Conservation (phyloP, 2,888 invertebrate genomes). For the Xanthia togata region DNA sequence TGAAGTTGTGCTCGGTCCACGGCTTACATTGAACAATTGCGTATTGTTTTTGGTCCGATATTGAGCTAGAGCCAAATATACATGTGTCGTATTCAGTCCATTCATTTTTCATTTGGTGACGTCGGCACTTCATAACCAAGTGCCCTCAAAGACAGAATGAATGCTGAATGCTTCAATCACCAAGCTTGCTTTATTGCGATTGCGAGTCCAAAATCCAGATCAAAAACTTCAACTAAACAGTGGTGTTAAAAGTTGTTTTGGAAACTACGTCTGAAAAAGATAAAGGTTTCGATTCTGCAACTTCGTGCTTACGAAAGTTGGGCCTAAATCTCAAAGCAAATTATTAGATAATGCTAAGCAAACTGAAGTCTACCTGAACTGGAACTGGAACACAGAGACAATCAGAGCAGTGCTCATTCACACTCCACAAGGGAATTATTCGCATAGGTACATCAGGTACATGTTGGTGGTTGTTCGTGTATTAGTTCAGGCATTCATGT, state of each 20-base stretch:
- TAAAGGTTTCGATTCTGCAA: not conserved
- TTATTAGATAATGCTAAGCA: not conserved
- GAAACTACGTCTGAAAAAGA: not conserved
- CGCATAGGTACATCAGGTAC: too few species aligned
- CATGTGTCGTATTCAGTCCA: not conserved
- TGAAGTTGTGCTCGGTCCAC: not conserved
- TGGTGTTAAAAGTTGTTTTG: not conserved
- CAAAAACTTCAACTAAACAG: not conserved
- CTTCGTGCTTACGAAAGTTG: not conserved
- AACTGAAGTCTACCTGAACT: slow-evolving; percentile 4
- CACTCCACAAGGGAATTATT: not conserved
- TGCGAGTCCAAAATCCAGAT: not conserved
- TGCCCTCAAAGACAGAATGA: not conserved
- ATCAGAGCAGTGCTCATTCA: not conserved
- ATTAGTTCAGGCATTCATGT: slow-evolving; percentile 10
- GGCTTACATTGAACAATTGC: not conserved
- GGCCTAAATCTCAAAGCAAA: not conserved
- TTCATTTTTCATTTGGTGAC: not conserved
- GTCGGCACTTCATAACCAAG: not conserved
- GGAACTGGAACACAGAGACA: slow-evolving; percentile 2
- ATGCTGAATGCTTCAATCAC: not conserved
- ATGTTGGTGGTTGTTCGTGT: slow-evolving; percentile 6
- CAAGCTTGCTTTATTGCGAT: not conserved
- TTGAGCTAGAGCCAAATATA: not conserved
- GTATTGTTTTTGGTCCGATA: slow-evolving; percentile 3